phyloP scores from a whole-genome alignment of 2,797 vertebrate species.

The Pseudomugil tenellus region DNA sequence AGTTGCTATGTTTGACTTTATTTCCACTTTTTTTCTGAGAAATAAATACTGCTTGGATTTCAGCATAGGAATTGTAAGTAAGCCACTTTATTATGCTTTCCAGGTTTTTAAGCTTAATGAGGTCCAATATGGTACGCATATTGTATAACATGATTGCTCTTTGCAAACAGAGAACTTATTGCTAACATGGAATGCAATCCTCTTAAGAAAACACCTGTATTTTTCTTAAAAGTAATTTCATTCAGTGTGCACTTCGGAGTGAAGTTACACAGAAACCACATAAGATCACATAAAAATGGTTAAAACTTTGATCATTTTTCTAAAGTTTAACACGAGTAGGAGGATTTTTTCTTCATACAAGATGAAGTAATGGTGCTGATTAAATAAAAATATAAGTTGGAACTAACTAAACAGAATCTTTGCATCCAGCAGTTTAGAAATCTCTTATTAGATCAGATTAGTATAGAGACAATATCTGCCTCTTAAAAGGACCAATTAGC shows the following conservation, averaged over 20 bases:
- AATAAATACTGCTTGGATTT: slow-evolving; percentile 43
- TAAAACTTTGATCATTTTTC: background rate
- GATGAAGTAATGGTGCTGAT: too few relatives aligned
- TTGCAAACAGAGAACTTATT: background rate
- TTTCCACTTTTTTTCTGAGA: slow-evolving; percentile 33
- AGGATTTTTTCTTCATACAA: too few relatives aligned
- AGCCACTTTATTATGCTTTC: slow-evolving; percentile 3
- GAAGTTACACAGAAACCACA: background rate
- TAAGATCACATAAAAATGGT: background rate
- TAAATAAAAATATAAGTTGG: too few relatives aligned
- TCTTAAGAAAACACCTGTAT: slow-evolving; percentile 7
- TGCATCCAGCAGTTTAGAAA: too few relatives aligned
- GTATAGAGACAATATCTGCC: too few relatives aligned
- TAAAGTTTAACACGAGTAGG: slow-evolving; percentile 7
- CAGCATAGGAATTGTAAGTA: slow-evolving; percentile 17
- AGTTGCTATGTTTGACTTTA: slow-evolving; percentile 39
- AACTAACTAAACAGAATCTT: too few relatives aligned
- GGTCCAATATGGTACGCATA: background rate
- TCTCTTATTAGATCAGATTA: too few relatives aligned
- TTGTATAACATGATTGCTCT: background rate
- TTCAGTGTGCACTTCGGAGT: background rate
- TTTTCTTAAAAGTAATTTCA: background rate
- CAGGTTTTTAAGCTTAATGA: slow-evolving; percentile 19
- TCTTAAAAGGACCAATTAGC: too few relatives aligned
- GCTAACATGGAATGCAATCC: background rate